A percentile compares a stretch with the other conserved stretches of the same genome.
phyloP scores from a whole-genome alignment of 2,888 invertebrate genomes.

The Schizotus pectinicornis region DNA sequence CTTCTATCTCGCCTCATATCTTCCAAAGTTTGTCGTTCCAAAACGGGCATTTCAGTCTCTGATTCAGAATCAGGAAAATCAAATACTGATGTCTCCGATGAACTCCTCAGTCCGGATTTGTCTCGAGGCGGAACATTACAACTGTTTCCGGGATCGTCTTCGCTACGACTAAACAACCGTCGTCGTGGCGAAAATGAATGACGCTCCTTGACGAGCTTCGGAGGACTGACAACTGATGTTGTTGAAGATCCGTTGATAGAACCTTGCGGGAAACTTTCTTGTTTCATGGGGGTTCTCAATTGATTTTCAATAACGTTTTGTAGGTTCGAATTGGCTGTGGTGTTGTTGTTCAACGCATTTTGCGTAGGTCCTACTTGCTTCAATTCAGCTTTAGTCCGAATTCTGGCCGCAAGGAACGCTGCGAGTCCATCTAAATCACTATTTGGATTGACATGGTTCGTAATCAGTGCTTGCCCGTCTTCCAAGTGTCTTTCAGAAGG shows the following conservation, averaged over 20 bases:
- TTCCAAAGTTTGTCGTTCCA: conserved; percentile 72
- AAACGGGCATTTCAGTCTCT: conserved; percentile 66
- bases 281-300: conserved; percentile 59
- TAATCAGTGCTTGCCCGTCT: conserved; percentile 40
- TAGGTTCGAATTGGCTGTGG: conserved; percentile 32
- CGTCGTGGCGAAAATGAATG: conserved; percentile 57
- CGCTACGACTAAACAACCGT: conserved; percentile 67
- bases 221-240: conserved; percentile 52
- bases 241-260: no score
- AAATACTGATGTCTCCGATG: conserved; percentile 69
- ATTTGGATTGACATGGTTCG: conserved; percentile 41
- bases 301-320: conserved; percentile 44
- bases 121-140: conserved; percentile 55
- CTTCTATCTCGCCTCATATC: conserved; percentile 66
- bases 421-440: conserved; percentile 65
- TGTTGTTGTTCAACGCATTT: conserved; percentile 31
- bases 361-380: conserved; percentile 61
- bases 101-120: conserved; percentile 62
- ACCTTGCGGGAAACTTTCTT: conserved; percentile 32
- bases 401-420: conserved; percentile 71
- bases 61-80: conserved; percentile 70
- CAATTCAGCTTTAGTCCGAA: conserved; percentile 85
- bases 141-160: conserved; percentile 54
- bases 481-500: conserved; percentile 30
- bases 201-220: conserved; percentile 59